Conservation (phyloP, 2,888 invertebrate species). For the Chrysotoxum bicinctum region DNA sequence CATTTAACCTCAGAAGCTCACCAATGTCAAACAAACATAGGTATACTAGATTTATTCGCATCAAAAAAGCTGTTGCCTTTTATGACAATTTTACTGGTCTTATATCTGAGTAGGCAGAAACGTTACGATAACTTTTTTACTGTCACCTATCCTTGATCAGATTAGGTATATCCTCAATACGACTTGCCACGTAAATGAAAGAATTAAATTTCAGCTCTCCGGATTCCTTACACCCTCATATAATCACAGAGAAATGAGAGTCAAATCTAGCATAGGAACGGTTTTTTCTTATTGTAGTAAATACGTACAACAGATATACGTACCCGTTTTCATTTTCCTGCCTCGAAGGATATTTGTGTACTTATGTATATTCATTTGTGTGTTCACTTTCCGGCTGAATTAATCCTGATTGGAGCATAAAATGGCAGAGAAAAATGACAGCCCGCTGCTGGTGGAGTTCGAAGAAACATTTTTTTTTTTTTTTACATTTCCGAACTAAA, state of each 20-base stretch:
- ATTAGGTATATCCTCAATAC: background rate
- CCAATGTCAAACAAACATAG: background rate
- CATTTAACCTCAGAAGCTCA: too few relatives aligned
- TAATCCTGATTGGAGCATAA: conserved; percentile 47
- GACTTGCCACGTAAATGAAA: background rate
- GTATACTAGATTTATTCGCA: background rate
- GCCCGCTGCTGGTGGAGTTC: conserved; percentile 12
- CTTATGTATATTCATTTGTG: background rate
- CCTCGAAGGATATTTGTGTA: conserved; percentile 1
- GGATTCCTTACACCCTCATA: background rate
- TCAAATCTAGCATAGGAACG: background rate
- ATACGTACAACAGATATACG: background rate
- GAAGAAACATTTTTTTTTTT: background rate
- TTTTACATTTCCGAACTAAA: conserved; percentile 41
- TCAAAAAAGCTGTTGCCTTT: background rate
- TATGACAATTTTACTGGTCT: background rate
- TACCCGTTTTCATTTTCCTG: background rate
- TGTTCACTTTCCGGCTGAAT: conserved; percentile 21
- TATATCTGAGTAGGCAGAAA: background rate
- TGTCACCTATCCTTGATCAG: background rate
- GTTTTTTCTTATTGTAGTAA: background rate
- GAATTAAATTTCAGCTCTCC: conserved; percentile 5
- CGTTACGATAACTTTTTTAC: background rate
- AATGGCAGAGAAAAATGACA: conserved; percentile 50
- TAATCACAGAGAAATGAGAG: background rate